Evolutionary conservation across 2,888 invertebrate genomes (phyloP).

Genomic region (Spodoptera exigua): DNA sequence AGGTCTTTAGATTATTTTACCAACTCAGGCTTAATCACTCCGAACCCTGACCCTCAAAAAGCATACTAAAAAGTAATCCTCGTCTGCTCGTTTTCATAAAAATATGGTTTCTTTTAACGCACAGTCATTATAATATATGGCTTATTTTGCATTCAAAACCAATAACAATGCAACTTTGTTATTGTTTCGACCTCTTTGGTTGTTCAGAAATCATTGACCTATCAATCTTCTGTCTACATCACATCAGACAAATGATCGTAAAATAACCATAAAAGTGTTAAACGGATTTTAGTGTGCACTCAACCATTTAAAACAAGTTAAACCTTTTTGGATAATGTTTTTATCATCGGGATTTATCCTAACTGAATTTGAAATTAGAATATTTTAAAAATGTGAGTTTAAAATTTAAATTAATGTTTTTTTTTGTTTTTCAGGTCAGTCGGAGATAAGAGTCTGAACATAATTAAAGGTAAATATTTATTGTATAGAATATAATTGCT

Average conservation of each 20-base stretch:
- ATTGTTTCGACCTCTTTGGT: conserved; percentile 10
- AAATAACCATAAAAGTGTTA: conserved; percentile 33
- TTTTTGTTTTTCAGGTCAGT: conserved; percentile 33
- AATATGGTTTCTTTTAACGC: too few relatives aligned
- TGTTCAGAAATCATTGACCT: conserved; percentile 37
- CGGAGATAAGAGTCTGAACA: background rate
- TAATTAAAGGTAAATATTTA: conserved; percentile 24
- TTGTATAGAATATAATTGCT: too few relatives aligned
- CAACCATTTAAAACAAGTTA: conserved; percentile 9
- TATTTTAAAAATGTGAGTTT: background rate
- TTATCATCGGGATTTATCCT: conserved; percentile 2
- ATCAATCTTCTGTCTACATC: background rate
- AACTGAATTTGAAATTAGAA: background rate
- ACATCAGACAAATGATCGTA: conserved; percentile 33
- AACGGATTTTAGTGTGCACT: conserved; percentile 21
- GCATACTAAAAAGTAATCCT: too few relatives aligned
- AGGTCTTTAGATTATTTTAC: too few relatives aligned
- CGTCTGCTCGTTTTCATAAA: too few relatives aligned
- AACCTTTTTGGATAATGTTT: conserved; percentile 12
- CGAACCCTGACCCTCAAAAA: too few relatives aligned
- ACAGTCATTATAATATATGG: too few relatives aligned
- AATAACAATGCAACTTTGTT: conserved; percentile 4
- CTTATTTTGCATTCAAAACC: background rate
- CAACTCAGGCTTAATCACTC: too few relatives aligned
- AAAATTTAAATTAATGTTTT: background rate